Percentiles rank a stretch among this genome's conserved stretches.
Evolutionary conservation across 2,113 vertebrate species (phyloP).

Genomic region (Gopherus flavomarginatus): DNA sequence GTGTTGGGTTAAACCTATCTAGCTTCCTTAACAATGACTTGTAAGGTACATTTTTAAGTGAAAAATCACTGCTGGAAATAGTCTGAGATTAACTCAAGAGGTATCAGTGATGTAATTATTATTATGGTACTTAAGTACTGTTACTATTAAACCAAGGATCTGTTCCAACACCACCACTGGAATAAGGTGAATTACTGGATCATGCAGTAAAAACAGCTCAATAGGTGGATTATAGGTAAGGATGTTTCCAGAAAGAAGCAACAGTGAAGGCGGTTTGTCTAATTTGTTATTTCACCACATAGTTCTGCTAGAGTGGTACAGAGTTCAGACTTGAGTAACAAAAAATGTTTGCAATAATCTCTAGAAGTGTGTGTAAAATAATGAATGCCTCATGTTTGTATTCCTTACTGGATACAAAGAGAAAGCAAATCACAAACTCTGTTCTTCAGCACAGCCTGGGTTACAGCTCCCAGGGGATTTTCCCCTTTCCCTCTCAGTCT

Average conservation of each 20-base stretch:
- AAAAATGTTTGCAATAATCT: background rate
- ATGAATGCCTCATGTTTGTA: accelerated
- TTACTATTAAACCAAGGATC: background rate
- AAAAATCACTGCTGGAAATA: slow-evolving; percentile 10
- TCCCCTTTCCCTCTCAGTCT: background rate
- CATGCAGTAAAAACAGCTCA: background rate
- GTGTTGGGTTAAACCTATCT: slow-evolving; percentile 36
- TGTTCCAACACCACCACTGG: background rate
- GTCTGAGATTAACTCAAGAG: background rate
- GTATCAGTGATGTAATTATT: background rate
- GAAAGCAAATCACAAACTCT: background rate
- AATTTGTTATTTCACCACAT: background rate
- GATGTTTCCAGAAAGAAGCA: background rate
- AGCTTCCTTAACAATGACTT: slow-evolving; percentile 10
- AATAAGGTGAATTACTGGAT: background rate
- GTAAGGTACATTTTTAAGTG: slow-evolving; percentile 9
- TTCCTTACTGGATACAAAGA: background rate
- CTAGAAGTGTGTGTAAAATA: background rate
- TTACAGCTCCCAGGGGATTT: background rate
- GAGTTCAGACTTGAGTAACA: background rate
- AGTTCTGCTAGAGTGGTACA: background rate
- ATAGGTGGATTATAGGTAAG: background rate
- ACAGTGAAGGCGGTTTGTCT: background rate
- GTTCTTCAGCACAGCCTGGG: background rate
- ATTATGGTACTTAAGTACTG: background rate